Evolutionary conservation across 2,888 invertebrate species (phyloP).

Genomic region (Dynastes grantii): DNA sequence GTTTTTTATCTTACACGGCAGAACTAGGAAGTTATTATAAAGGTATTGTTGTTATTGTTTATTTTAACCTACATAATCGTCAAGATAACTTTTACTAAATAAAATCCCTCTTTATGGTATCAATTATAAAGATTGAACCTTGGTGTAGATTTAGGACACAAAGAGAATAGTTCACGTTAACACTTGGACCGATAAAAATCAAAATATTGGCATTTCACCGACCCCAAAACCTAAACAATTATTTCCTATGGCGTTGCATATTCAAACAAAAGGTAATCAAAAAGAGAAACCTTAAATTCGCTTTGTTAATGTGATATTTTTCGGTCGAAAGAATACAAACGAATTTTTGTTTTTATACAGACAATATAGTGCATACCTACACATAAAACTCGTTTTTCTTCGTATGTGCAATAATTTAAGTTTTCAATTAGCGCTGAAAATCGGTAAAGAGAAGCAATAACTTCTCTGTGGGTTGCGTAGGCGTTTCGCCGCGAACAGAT

Average conservation of each 20-base stretch:
- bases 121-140: constrained; percentile 1
- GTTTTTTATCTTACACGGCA: too few species aligned
- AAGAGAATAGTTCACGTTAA: neutral
- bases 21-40: too few species aligned
- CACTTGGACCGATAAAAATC: neutral
- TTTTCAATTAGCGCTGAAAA: constrained; percentile 19
- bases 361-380: neutral
- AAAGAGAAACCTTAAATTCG: neutral
- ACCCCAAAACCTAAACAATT: neutral
- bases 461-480: neutral
- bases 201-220: neutral
- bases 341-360: neutral
- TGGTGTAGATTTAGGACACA: constrained; percentile 1
- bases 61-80: neutral
- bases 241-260: neutral
- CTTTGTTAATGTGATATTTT: neutral
- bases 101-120: constrained; percentile 9
- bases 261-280: neutral
- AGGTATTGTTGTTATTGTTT: neutral
- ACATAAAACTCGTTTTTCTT: neutral
- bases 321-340: neutral
- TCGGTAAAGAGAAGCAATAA: constrained; percentile 19
- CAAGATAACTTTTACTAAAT: neutral
- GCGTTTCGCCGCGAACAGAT: constrained; percentile 20
- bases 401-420: neutral